Evolutionary conservation across 2,797 vertebrate species (phyloP).

Genomic region (Rhynchotus rufescens): DNA sequence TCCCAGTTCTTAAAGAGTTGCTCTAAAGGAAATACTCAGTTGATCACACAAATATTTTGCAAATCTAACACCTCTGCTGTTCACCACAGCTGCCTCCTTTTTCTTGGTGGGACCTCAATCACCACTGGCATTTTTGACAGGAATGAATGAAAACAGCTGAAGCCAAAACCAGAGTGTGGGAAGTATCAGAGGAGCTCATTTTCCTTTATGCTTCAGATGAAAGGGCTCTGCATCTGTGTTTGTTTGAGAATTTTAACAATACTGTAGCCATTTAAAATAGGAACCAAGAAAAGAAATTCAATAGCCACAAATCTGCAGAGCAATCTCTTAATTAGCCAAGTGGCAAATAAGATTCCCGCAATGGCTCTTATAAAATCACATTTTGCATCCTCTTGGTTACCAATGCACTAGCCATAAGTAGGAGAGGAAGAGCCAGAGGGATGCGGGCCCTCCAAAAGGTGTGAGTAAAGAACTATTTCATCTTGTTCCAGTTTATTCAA

Average conservation of each 20-base stretch:
- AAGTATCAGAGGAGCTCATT: not conserved
- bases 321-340: not conserved
- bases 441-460: not conserved
- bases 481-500: constrained; percentile 1
- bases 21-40: not conserved
- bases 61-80: not conserved
- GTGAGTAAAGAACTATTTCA: not conserved
- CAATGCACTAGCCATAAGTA: not conserved
- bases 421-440: not conserved
- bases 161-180: not conserved
- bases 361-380: not conserved
- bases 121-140: not conserved
- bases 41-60: not conserved
- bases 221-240: not conserved
- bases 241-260: not conserved
- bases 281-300: not conserved
- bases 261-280: not conserved
- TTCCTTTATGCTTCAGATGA: constrained; percentile 32
- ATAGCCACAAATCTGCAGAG: not conserved
- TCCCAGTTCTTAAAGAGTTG: not conserved
- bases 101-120: constrained; percentile 8
- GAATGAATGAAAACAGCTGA: not conserved
- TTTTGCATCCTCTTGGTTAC: not conserved
- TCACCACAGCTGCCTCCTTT: not conserved
- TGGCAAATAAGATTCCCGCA: not conserved